These are phyloP conservation scores for Temnopleurus reevesii DNA, from an alignment of 53 echinoderm and acorn worm genomes.

Conservation along the genomic window DNA sequence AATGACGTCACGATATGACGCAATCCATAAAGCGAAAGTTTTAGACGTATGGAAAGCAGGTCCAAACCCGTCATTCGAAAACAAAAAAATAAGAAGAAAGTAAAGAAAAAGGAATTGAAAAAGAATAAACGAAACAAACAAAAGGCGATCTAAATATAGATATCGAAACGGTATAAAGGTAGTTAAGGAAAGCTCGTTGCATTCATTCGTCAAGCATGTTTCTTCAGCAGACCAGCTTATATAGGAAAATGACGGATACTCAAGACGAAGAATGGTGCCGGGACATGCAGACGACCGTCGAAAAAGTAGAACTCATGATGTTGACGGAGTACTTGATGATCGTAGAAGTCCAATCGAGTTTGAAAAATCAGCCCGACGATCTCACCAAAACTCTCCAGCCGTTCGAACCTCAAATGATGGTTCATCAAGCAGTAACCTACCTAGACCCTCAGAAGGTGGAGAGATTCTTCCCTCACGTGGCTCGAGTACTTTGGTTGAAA, in stretches of 20 bases:
- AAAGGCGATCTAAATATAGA: too few relatives aligned
- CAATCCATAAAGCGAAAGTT: too few relatives aligned
- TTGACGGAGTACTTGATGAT: constrained; percentile 26
- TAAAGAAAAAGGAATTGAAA: too few relatives aligned
- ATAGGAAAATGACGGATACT: background rate
- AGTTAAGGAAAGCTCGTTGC: too few relatives aligned
- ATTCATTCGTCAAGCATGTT: background rate
- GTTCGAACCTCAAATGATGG: background rate
- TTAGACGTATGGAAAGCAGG: too few relatives aligned
- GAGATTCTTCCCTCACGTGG: constrained; percentile 1
- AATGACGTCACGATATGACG: too few relatives aligned
- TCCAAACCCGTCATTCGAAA: too few relatives aligned
- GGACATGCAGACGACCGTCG: constrained; percentile 25
- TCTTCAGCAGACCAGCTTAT: background rate
- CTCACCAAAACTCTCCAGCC: background rate
- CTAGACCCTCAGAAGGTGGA: constrained; percentile 42
- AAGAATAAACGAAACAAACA: too few relatives aligned
- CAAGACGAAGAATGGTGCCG: background rate
- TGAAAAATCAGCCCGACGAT: background rate
- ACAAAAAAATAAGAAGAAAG: too few relatives aligned
- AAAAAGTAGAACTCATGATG: constrained; percentile 9
- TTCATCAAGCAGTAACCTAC: background rate
- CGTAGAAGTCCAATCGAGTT: background rate
- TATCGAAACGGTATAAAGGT: too few relatives aligned
- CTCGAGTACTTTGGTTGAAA: constrained; percentile 26